Conservation (phyloP, 2,888 invertebrate genomes). For the Ichneumoninae sp. region DNA sequence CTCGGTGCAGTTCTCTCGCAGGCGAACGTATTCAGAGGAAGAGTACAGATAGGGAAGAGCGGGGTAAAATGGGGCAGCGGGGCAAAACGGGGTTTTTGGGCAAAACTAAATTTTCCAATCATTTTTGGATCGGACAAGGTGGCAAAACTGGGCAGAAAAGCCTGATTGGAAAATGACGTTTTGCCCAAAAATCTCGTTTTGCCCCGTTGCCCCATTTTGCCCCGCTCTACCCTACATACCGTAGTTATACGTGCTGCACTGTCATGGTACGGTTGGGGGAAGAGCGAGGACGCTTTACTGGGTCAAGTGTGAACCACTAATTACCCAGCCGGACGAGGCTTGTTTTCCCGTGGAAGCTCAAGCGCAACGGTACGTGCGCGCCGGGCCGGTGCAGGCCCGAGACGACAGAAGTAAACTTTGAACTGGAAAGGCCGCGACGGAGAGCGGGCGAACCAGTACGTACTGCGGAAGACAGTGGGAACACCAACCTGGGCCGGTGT, state of each 20-base stretch:
- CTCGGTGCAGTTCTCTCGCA: conserved; percentile 31
- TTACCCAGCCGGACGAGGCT: conserved; percentile 70
- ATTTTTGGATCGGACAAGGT: no score
- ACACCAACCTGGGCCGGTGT: no score
- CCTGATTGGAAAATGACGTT: no score
- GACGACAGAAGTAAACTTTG: conserved; percentile 43
- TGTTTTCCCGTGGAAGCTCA: conserved; percentile 58
- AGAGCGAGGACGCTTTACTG: conserved; percentile 66
- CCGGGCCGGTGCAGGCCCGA: conserved; percentile 16
- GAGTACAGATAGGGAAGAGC: conserved; percentile 14
- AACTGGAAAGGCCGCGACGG: neutral
- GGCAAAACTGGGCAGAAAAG: no score
- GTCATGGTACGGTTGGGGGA: conserved; percentile 43
- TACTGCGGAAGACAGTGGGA: conserved; percentile 2
- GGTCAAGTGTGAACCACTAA: conserved; percentile 79
- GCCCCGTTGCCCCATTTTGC: no score
- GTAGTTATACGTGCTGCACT: conserved; percentile 41
- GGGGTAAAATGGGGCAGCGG: no score
- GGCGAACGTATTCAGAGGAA: conserved; percentile 32
- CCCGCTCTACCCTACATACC: no score
- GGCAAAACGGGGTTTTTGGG: no score
- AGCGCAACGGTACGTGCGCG: neutral
- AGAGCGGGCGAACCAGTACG: conserved; percentile 24
- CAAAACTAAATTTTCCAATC: no score
- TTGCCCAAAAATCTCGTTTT: no score